Evolutionary conservation across 2,797 vertebrate species (phyloP).

Genomic region (Atherinosoma microstoma): DNA sequence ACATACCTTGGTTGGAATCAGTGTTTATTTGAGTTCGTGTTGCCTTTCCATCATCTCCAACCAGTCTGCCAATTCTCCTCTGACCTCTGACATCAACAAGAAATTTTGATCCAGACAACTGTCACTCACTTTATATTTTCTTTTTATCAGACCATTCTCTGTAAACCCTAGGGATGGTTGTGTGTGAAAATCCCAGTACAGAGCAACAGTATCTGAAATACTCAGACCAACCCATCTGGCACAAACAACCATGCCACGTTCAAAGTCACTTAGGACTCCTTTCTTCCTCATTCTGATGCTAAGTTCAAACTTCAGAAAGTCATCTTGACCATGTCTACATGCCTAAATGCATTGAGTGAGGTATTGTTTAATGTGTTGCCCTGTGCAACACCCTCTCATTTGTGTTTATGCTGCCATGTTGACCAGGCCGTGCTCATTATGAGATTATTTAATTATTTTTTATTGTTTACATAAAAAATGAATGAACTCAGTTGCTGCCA

Average conservation of each 20-base stretch:
- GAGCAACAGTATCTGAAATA: no score
- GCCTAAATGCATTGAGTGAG: neutral
- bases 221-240: neutral
- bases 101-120: neutral
- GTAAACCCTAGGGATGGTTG: neutral
- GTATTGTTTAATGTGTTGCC: neutral
- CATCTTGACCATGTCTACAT: neutral
- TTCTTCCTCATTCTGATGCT: neutral
- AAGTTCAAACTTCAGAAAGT: neutral
- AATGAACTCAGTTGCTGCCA: no score
- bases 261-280: no score
- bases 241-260: neutral
- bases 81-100: neutral
- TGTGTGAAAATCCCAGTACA: neutral
- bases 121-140: neutral
- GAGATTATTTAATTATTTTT: neutral
- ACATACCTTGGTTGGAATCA: no score
- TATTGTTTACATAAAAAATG: no score
- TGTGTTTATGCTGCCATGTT: neutral
- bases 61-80: neutral
- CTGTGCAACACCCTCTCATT: no score
- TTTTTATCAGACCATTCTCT: neutral
- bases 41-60: no score
- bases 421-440: neutral
- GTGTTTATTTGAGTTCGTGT: no score